These are phyloP conservation scores for Archocentrus centrarchus DNA, from an alignment of 2,113 vertebrate genomes.

Conservation along the genomic window DNA sequence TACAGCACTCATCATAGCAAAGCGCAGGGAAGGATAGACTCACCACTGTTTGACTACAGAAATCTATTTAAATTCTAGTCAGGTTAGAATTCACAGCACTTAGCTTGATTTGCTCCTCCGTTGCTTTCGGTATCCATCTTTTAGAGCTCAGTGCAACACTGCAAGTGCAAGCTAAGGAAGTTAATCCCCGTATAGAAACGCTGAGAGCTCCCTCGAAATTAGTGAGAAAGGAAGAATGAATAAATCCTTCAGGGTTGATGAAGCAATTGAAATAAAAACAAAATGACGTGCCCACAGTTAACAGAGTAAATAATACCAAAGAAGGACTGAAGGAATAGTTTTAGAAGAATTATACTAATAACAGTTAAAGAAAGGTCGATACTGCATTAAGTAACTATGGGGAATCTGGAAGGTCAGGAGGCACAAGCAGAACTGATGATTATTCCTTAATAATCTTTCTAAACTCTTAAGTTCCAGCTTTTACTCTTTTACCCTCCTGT, in stretches of 20 bases:
- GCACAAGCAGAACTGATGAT: neutral
- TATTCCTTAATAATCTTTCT: neutral
- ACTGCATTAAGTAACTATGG: neutral
- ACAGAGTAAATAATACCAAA: neutral
- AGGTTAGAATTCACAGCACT: slow-evolving; percentile 69
- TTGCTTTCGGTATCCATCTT: slow-evolving; percentile 51
- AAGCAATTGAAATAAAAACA: slow-evolving; percentile 40
- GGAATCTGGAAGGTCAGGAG: neutral
- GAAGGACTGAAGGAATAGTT: neutral
- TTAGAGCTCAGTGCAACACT: slow-evolving; percentile 41
- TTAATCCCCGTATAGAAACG: slow-evolving; percentile 32
- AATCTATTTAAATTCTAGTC: slow-evolving; percentile 70
- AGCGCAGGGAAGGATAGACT: slow-evolving; percentile 26
- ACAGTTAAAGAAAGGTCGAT: neutral
- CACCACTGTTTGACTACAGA: slow-evolving; percentile 22
- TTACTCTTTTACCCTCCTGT: neutral
- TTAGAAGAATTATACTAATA: neutral
- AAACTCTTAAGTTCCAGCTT: neutral
- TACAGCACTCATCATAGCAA: slow-evolving; percentile 3
- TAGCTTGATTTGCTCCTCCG: slow-evolving; percentile 72
- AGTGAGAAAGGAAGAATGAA: slow-evolving; percentile 15
- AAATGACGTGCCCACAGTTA: slow-evolving; percentile 8
- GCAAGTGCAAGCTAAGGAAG: slow-evolving; percentile 65
- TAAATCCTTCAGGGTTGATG: slow-evolving; percentile 35
- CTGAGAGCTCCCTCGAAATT: slow-evolving; percentile 42